Conservation (phyloP, 2,888 invertebrate genomes). For the Dugesia japonica region DNA sequence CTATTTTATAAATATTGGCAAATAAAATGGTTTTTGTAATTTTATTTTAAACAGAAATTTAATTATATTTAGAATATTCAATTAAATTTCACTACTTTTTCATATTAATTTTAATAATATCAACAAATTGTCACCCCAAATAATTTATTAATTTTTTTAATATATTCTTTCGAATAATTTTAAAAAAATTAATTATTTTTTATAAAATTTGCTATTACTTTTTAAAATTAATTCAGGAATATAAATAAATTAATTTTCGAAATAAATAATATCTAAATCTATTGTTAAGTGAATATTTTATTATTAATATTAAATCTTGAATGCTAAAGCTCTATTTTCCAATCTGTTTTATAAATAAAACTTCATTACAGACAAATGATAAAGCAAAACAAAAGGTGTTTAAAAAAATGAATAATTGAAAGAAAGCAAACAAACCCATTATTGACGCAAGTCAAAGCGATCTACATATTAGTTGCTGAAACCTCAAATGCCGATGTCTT, state of each 20-base stretch:
- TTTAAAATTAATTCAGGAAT: too few species aligned
- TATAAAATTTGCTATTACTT: too few species aligned
- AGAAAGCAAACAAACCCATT: constrained; percentile 16
- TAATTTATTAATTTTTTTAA: too few species aligned
- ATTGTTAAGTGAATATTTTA: constrained; percentile 5
- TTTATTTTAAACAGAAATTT: too few species aligned
- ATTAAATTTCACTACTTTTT: too few species aligned
- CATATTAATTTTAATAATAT: too few species aligned
- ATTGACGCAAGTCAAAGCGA: constrained; percentile 20
- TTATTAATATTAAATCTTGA: not conserved
- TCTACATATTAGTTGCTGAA: not conserved
- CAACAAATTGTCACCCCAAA: too few species aligned
- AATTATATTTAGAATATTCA: too few species aligned
- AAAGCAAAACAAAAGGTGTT: constrained; percentile 14
- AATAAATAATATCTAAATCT: not conserved
- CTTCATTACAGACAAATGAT: constrained; percentile 20
- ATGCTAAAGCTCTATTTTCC: constrained; percentile 20
- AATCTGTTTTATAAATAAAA: constrained; percentile 13
- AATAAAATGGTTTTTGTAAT: too few species aligned
- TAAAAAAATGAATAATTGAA: constrained; percentile 20
- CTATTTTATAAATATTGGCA: too few species aligned
- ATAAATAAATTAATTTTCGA: not conserved
- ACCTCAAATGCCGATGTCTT: constrained; percentile 12
- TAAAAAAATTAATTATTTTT: too few species aligned
- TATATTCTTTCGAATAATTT: too few species aligned